Percentiles rank a stretch among this genome's conserved stretches.
Evolutionary conservation across 2,888 invertebrate species (phyloP).

Genomic region (Pollenia griseotomentosa): DNA sequence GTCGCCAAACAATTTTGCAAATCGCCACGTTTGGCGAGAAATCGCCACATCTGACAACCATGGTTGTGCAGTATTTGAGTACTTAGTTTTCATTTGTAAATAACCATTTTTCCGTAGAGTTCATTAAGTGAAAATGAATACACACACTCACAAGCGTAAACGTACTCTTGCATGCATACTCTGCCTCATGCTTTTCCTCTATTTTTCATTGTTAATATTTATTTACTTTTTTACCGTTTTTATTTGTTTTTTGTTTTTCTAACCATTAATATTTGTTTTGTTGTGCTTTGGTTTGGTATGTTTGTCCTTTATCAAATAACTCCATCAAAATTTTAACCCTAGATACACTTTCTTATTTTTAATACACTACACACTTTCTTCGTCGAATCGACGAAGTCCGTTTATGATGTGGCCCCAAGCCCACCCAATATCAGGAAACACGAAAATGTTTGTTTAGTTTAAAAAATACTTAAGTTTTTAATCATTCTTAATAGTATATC

Average conservation of each 20-base stretch:
- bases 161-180: background rate
- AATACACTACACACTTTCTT: too few species aligned
- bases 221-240: constrained; percentile 40
- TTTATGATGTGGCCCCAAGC: too few species aligned
- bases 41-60: too few species aligned
- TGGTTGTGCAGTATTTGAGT: constrained; percentile 17
- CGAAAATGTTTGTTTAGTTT: too few species aligned
- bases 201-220: constrained; percentile 33
- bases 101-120: constrained; percentile 66
- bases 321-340: constrained; percentile 68
- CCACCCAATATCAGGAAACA: too few species aligned
- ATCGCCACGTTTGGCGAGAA: too few species aligned
- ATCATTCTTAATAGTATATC: too few species aligned
- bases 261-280: constrained; percentile 66
- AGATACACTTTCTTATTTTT: too few species aligned
- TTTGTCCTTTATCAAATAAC: constrained; percentile 59
- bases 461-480: too few species aligned
- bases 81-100: constrained; percentile 67
- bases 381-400: too few species aligned
- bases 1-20: too few species aligned
- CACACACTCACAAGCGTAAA: constrained; percentile 4
- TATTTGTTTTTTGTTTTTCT: constrained; percentile 62
- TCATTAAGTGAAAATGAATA: constrained; percentile 53
- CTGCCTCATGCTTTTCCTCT: background rate
- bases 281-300: background rate